Conservation (phyloP, 2,797 vertebrate genomes). For the Sternotherus odoratus region DNA sequence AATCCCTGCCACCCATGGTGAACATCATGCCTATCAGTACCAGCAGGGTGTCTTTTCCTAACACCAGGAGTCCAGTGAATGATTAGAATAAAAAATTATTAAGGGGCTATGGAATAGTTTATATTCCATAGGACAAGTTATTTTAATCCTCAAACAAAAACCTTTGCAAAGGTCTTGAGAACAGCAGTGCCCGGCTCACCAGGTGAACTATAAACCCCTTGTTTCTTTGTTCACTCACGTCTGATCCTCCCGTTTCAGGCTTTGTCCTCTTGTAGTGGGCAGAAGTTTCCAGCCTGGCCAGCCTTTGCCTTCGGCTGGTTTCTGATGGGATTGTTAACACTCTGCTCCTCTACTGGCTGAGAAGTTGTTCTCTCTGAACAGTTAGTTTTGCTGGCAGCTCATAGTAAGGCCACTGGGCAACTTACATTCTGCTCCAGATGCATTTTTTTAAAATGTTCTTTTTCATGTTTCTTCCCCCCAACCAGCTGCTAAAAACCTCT, state of each 20-base stretch:
- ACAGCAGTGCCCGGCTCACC: fast-evolving
- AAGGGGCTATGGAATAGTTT: not conserved
- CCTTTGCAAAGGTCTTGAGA: not conserved
- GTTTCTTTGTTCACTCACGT: not conserved
- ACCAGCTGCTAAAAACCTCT: not conserved
- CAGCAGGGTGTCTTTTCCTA: not conserved
- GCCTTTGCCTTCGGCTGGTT: not conserved
- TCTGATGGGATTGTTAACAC: fast-evolving
- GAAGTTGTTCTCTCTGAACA: not conserved
- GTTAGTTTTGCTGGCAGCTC: not conserved
- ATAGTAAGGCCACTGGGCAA: not conserved
- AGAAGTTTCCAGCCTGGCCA: not conserved
- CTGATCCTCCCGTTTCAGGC: not conserved
- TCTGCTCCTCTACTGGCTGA: not conserved
- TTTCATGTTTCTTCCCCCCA: not conserved
- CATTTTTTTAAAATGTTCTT: no score
- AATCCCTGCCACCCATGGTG: no score
- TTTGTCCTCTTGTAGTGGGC: not conserved
- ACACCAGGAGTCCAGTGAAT: not conserved
- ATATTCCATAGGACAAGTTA: fast-evolving
- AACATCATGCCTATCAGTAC: not conserved
- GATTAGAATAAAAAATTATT: not conserved
- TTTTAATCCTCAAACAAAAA: not conserved
- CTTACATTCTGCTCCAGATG: fast-evolving
- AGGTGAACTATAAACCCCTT: not conserved